phyloP scores from a whole-genome alignment of 2,888 invertebrate genomes.

The Pyrochroa serraticornis region DNA sequence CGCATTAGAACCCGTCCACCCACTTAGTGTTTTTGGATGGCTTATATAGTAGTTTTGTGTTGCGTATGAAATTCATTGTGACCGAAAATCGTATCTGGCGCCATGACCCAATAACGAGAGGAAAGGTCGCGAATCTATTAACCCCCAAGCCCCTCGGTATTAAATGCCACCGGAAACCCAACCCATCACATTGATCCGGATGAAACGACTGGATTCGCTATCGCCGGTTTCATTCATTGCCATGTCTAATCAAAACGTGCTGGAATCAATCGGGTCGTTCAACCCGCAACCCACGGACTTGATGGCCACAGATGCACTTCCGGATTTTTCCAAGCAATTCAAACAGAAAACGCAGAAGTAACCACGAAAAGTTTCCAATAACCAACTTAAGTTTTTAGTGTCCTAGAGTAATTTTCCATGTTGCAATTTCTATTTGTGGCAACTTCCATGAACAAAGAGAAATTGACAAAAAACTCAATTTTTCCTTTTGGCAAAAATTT shows the following conservation, averaged over 20 bases:
- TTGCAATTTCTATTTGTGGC: no score
- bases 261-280: conserved; percentile 31
- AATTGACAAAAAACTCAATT: no score
- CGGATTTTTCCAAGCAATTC: conserved; percentile 10
- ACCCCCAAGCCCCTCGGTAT: conserved; percentile 10
- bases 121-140: conserved; percentile 20
- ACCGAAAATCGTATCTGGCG: conserved; percentile 2
- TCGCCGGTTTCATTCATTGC: conserved; percentile 18
- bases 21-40: conserved; percentile 1
- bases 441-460: no score
- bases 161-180: conserved; percentile 25
- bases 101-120: conserved; percentile 3
- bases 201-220: conserved; percentile 8
- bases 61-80: no score
- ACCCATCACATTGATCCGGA: conserved; percentile 19
- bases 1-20: conserved; percentile 2
- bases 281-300: conserved; percentile 29
- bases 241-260: conserved; percentile 19
- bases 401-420: no score
- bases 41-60: no score
- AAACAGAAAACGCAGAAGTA: background rate
- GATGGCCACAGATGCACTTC: conserved; percentile 13
- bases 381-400: background rate
- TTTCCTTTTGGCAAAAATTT: no score
- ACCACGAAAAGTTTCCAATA: background rate